These are phyloP conservation scores for Mormyrus proboscirostris DNA, from an alignment of 2,797 vertebrate genomes.

Conservation along the genomic window DNA sequence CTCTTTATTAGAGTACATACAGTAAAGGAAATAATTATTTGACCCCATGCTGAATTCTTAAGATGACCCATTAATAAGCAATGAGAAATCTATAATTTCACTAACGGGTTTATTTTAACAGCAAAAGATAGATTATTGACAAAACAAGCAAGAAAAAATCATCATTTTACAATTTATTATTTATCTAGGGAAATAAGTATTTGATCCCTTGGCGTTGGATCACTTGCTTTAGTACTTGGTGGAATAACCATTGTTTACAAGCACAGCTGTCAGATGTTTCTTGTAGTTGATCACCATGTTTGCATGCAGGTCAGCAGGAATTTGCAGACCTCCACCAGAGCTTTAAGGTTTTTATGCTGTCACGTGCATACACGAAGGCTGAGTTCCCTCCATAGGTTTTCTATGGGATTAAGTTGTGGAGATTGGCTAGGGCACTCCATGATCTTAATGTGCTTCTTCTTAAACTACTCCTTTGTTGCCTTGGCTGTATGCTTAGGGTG, in stretches of 20 bases:
- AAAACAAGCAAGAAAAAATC: neutral
- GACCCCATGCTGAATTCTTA: neutral
- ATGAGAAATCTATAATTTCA: neutral
- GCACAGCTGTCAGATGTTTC: neutral
- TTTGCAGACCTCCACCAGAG: neutral
- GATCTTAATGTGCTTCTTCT: neutral
- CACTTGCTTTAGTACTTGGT: neutral
- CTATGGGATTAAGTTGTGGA: neutral
- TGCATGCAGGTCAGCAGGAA: neutral
- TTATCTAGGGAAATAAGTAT: neutral
- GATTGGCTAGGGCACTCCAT: neutral
- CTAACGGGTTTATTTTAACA: neutral
- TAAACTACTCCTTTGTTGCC: neutral
- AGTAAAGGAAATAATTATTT: neutral
- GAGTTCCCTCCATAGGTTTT: neutral
- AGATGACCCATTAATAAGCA: neutral
- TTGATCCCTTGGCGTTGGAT: neutral
- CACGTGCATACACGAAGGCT: neutral
- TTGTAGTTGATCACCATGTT: neutral
- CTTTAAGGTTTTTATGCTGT: neutral
- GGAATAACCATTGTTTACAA: neutral
- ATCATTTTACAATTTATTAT: neutral
- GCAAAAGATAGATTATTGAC: neutral
- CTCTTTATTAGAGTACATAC: neutral
- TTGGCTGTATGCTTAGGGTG: neutral